phyloP scores from a whole-genome alignment of 2,888 invertebrate genomes.

The Drosophila emarginata region DNA sequence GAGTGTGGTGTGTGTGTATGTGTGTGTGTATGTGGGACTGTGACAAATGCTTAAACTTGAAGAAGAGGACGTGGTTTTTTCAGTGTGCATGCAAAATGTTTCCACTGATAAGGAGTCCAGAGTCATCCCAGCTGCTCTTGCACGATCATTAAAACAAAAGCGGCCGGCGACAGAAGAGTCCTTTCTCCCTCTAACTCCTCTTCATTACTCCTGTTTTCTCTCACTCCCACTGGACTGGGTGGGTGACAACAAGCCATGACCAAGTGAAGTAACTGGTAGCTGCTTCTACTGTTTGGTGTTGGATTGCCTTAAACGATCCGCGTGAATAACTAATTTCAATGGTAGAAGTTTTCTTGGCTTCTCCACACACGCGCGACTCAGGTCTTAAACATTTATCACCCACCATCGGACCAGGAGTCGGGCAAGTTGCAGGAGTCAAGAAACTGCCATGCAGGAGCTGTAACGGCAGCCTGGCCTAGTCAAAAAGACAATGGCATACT shows the following conservation, averaged over 20 bases:
- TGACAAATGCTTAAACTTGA: constrained; percentile 66
- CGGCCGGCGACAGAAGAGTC: constrained; percentile 53
- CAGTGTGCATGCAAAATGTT: constrained; percentile 74
- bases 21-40: constrained; percentile 50
- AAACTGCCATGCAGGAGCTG: constrained; percentile 13
- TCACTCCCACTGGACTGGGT: not conserved
- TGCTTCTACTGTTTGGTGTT: constrained; percentile 60
- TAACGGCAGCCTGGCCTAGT: constrained; percentile 26
- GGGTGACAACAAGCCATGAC: constrained; percentile 72
- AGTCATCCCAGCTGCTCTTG: constrained; percentile 64
- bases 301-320: constrained; percentile 80
- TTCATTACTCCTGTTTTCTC: not conserved
- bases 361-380: constrained; percentile 53
- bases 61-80: constrained; percentile 25
- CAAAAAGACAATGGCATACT: constrained; percentile 42
- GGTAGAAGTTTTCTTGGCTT: constrained; percentile 71
- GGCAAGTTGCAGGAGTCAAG: constrained; percentile 10
- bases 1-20: constrained; percentile 18
- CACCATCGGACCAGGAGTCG: constrained; percentile 64
- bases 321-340: constrained; percentile 82
- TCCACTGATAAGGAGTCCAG: constrained; percentile 76
- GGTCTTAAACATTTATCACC: constrained; percentile 75
- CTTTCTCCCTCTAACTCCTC: not conserved
- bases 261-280: constrained; percentile 51
- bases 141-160: constrained; percentile 81